A percentile compares a stretch with the other conserved stretches of the same genome.
Evolutionary conservation across 2,888 invertebrate species (phyloP).

Genomic region (Anthophora plumipes): DNA sequence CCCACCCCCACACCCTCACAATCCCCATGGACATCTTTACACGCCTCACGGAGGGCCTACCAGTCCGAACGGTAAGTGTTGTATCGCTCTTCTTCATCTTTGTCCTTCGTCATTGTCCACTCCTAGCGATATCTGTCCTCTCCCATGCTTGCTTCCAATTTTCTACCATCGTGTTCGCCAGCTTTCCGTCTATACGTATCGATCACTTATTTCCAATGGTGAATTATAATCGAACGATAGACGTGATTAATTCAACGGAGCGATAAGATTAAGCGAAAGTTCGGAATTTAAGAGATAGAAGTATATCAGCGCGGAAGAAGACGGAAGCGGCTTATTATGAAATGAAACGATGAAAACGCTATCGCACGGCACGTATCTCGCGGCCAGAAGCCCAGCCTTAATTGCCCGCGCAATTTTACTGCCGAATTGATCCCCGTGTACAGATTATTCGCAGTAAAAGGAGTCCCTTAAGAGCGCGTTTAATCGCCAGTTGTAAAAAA

Average conservation of each 20-base stretch:
- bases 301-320: not conserved
- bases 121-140: no score
- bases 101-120: no score
- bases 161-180: no score
- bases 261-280: no score
- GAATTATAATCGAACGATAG: no score
- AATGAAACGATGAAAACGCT: constrained; percentile 11
- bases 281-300: not conserved
- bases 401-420: constrained; percentile 37
- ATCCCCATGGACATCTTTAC: constrained; percentile 85
- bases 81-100: not conserved
- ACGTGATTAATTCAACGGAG: no score
- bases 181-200: no score
- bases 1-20: constrained; percentile 87
- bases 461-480: constrained; percentile 9
- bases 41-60: constrained; percentile 82
- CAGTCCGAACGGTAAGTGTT: constrained; percentile 82
- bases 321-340: constrained; percentile 7
- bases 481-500: constrained; percentile 11
- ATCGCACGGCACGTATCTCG: constrained; percentile 13
- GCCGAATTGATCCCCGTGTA: constrained; percentile 28
- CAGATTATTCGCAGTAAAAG: constrained; percentile 24
- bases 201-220: no score
- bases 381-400: constrained; percentile 9
- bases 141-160: no score